Conservation (phyloP, 2,888 invertebrate genomes). For the Rapana venosa region DNA sequence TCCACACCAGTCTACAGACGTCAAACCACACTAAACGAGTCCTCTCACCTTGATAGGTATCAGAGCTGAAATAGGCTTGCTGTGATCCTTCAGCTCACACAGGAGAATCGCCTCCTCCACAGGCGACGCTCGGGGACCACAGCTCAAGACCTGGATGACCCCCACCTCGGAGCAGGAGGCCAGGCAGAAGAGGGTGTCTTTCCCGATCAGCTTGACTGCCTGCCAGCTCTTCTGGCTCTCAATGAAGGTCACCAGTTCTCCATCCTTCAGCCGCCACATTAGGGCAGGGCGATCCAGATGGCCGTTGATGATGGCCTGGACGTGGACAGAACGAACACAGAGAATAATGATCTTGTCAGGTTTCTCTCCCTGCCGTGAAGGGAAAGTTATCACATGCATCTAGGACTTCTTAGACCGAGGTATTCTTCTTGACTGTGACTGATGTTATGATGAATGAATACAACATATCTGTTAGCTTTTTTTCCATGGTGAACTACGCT, state of each 20-base stretch:
- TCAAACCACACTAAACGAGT: too few species aligned
- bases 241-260: conserved; percentile 5
- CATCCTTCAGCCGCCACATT: conserved; percentile 27
- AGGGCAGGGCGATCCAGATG: not conserved
- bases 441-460: too few species aligned
- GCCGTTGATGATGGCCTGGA: conserved; percentile 14
- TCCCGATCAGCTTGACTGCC: not conserved
- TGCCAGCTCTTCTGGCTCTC: conserved; percentile 5
- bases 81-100: conserved; percentile 41
- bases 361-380: too few species aligned
- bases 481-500: too few species aligned
- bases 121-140: conserved; percentile 31
- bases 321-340: too few species aligned
- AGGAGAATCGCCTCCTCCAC: conserved; percentile 35
- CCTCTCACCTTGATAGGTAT: not conserved
- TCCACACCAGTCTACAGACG: too few species aligned
- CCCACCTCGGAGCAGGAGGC: conserved; percentile 19
- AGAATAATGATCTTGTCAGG: too few species aligned
- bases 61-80: conserved; percentile 30
- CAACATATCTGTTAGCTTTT: too few species aligned
- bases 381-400: too few species aligned
- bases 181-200: conserved; percentile 21
- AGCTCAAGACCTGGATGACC: conserved; percentile 31
- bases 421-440: too few species aligned
- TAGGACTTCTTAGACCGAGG: too few species aligned